A percentile compares a stretch with the other conserved stretches of the same genome.
These are phyloP conservation scores for Sitophilus oryzae DNA, from an alignment of 1,140 invertebrate genomes.

Conservation along the genomic window DNA sequence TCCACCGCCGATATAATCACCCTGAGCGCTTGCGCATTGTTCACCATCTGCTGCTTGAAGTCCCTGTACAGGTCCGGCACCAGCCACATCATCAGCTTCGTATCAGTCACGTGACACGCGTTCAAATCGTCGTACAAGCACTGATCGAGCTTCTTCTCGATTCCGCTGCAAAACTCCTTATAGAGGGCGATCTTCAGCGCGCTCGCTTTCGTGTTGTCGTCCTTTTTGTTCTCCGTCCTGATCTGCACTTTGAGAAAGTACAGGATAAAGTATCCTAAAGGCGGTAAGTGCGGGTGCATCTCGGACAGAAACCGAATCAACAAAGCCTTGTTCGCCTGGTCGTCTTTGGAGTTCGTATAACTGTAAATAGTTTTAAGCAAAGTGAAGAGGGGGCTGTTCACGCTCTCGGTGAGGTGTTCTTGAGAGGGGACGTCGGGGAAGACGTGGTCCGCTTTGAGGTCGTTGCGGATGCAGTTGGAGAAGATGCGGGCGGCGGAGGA, in stretches of 20 bases:
- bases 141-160: conserved; percentile 70
- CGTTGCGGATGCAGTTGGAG: conserved; percentile 49
- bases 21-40: conserved; percentile 78
- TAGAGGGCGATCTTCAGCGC: conserved; percentile 80
- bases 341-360: conserved; percentile 63
- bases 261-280: conserved; percentile 77
- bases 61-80: conserved; percentile 87
- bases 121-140: conserved; percentile 75
- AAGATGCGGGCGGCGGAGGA: conserved; percentile 51
- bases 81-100: conserved; percentile 80
- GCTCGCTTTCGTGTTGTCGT: conserved; percentile 52
- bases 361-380: conserved; percentile 66
- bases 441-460: conserved; percentile 45
- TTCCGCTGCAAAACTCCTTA: conserved; percentile 76
- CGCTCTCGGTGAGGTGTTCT: conserved; percentile 65
- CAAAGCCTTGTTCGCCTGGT: conserved; percentile 70
- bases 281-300: conserved; percentile 57
- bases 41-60: conserved; percentile 79
- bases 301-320: conserved; percentile 68
- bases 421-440: conserved; percentile 48
- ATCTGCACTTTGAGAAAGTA: conserved; percentile 79
- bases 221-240: conserved; percentile 53
- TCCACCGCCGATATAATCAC: conserved; percentile 85
- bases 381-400: conserved; percentile 74
- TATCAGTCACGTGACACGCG: conserved; percentile 83